Conservation (phyloP, 2,113 vertebrate species). For the Tachuris rubrigastra region DNA sequence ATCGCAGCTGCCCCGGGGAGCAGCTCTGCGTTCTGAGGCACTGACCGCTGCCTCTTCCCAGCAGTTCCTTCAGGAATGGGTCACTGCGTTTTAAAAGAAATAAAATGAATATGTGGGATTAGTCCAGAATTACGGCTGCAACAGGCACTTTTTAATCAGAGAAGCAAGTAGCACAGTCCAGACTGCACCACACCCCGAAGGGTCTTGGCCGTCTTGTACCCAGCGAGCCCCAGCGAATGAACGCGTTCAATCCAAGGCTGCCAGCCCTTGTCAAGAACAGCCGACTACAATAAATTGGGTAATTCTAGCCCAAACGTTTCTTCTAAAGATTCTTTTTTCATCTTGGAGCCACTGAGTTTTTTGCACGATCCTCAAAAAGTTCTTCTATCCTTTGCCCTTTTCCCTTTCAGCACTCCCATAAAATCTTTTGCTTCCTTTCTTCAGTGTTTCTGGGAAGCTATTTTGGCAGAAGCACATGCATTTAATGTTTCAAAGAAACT, state of each 20-base stretch:
- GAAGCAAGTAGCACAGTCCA: neutral
- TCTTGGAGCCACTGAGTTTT: neutral
- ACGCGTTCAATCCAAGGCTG: neutral
- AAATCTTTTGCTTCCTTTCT: neutral
- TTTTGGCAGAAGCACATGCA: neutral
- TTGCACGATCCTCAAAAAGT: neutral
- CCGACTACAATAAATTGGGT: neutral
- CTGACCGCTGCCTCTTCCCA: neutral
- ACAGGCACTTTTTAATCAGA: too few species aligned
- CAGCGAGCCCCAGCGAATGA: neutral
- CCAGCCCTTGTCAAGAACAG: neutral
- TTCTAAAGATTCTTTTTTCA: neutral
- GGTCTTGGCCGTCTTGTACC: accelerated
- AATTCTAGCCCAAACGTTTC: neutral
- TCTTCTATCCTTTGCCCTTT: neutral
- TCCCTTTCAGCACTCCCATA: neutral
- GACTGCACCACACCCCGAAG: accelerated
- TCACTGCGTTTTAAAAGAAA: accelerated
- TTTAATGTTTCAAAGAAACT: neutral
- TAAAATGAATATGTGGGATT: accelerated
- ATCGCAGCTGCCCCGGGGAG: accelerated
- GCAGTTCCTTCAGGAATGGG: accelerated
- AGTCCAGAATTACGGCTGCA: neutral
- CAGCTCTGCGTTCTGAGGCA: neutral
- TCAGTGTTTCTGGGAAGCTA: neutral